phyloP scores from a whole-genome alignment of 1,140 invertebrate species.

The Brachionus plicatilis region DNA sequence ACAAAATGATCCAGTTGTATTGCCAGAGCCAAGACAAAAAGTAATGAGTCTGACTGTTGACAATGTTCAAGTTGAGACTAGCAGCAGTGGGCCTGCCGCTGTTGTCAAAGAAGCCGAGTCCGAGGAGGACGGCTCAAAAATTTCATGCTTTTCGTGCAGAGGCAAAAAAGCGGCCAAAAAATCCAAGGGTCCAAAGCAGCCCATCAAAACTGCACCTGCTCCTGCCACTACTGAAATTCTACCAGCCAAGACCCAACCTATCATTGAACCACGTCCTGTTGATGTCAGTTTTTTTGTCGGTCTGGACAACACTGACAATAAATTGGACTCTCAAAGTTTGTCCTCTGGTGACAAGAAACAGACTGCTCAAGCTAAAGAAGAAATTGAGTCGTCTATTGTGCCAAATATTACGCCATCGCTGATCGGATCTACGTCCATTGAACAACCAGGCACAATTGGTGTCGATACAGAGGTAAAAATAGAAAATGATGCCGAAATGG shows the following conservation, averaged over 20 bases:
- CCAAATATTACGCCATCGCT: neutral
- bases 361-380: neutral
- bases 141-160: constrained; percentile 7
- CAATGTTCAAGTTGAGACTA: neutral
- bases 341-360: neutral
- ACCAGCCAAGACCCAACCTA: neutral
- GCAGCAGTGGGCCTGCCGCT: neutral
- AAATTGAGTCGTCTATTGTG: neutral
- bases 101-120: neutral
- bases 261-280: neutral
- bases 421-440: constrained; percentile 5
- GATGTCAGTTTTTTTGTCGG: neutral
- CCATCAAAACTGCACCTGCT: neutral
- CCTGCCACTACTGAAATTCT: neutral
- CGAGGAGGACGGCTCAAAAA: neutral
- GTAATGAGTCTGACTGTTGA: neutral
- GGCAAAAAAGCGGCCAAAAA: constrained; percentile 10
- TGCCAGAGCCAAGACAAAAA: neutral
- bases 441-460: neutral
- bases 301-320: neutral
- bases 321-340: neutral
- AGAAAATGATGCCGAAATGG: neutral
- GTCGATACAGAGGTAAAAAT: neutral
- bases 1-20: constrained; percentile 17
- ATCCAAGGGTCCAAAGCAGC: neutral